These are phyloP conservation scores for Tamandua tetradactyla DNA, from an alignment of 2,797 vertebrate species.

Conservation along the genomic window DNA sequence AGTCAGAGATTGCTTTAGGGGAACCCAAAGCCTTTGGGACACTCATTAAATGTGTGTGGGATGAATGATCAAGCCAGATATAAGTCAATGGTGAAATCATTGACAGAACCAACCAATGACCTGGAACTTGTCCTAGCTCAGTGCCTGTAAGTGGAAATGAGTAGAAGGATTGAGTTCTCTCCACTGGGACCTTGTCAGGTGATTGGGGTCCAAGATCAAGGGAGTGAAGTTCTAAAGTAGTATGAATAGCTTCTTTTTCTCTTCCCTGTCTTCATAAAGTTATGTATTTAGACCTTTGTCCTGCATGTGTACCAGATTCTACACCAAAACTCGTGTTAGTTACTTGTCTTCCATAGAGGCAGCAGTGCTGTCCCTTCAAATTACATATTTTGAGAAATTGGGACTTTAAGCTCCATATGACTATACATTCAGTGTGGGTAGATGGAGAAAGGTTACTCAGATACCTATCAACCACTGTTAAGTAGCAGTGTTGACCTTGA, in stretches of 20 bases:
- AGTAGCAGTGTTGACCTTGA: constrained; percentile 1
- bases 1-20: background rate
- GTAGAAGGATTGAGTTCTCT: background rate
- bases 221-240: background rate
- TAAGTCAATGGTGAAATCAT: background rate
- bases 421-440: background rate
- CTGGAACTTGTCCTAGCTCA: background rate
- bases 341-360: background rate
- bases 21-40: background rate
- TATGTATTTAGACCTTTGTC: background rate
- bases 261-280: background rate
- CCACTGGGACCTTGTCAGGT: background rate
- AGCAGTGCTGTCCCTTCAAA: background rate
- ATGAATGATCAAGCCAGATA: background rate
- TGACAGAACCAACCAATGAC: background rate
- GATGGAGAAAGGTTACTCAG: background rate
- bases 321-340: constrained; percentile 11
- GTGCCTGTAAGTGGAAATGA: background rate
- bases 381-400: constrained; percentile 23
- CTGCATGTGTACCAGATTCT: background rate
- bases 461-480: background rate
- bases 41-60: background rate
- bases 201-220: background rate
- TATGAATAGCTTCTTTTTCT: constrained; percentile 9
- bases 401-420: background rate